Evolutionary conservation across 2,113 vertebrate species (phyloP).

Genomic region (Scopus umbretta): DNA sequence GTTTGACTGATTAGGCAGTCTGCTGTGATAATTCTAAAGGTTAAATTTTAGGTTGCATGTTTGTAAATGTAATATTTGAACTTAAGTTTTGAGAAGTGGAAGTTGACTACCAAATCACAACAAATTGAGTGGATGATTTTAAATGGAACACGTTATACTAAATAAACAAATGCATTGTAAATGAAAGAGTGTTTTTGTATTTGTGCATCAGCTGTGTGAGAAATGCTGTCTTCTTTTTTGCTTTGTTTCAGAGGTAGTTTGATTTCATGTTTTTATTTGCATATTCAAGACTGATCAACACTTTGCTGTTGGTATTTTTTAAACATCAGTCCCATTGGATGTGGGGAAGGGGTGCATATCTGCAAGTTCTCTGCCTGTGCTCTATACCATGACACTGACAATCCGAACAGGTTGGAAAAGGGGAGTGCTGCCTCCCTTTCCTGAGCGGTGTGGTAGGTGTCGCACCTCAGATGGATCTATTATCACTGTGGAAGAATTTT

Average conservation of each 20-base stretch:
- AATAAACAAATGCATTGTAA: not conserved
- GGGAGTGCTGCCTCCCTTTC: not conserved
- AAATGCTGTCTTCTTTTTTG: not conserved
- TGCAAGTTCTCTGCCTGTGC: not conserved
- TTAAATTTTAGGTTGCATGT: not conserved
- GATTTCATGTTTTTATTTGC: not conserved
- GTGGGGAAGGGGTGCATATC: not conserved
- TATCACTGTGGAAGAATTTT: not conserved
- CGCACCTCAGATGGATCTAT: not conserved
- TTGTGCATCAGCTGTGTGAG: not conserved
- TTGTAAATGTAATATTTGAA: not conserved
- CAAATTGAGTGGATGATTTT: not conserved
- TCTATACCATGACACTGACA: fast-evolving
- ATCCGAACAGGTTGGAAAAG: not conserved
- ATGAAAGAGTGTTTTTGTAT: not conserved
- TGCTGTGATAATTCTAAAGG: not conserved
- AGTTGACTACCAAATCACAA: not conserved
- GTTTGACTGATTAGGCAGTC: not conserved
- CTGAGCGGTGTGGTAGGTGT: too few relatives aligned
- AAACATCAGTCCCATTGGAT: fast-evolving
- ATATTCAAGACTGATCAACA: not conserved
- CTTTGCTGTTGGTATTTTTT: not conserved
- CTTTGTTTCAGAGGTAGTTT: not conserved
- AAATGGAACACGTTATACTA: fast-evolving
- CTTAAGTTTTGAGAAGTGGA: not conserved